A percentile compares a stretch with the other conserved stretches of the same genome.
phyloP scores from a whole-genome alignment of 1,140 invertebrate species.

The Subanguina moxae region DNA sequence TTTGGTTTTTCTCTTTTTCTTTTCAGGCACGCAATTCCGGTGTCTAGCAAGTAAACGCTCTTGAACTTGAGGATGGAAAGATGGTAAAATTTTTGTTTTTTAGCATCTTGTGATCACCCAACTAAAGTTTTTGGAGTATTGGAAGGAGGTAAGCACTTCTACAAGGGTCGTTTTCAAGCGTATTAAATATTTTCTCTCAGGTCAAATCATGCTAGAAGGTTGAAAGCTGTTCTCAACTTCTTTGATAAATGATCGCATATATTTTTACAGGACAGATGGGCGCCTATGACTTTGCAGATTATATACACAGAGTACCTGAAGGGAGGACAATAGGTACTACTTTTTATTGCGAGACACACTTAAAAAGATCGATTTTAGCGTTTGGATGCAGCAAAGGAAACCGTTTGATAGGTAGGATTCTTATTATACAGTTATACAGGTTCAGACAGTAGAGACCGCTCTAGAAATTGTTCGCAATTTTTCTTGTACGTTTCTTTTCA shows the following conservation, averaged over 20 bases:
- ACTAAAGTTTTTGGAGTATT: constrained; percentile 69
- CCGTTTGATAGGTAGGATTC: constrained; percentile 29
- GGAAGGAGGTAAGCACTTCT: constrained; percentile 63
- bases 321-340: constrained; percentile 86
- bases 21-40: constrained; percentile 61
- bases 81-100: constrained; percentile 44
- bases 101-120: constrained; percentile 87
- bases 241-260: not conserved
- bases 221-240: not conserved
- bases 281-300: constrained; percentile 89
- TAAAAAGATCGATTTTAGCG: constrained; percentile 62
- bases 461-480: no score
- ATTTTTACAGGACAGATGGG: constrained; percentile 75
- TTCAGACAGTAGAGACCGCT: no score
- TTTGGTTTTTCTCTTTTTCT: not conserved
- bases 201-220: constrained; percentile 82
- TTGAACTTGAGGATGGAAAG: constrained; percentile 15
- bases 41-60: constrained; percentile 50
- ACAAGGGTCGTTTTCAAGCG: constrained; percentile 53
- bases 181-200: constrained; percentile 79
- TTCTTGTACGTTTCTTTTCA: no score
- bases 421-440: no score
- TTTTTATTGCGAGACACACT: not conserved
- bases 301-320: constrained; percentile 69
- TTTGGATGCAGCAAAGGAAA: constrained; percentile 80